phyloP scores from a whole-genome alignment of 2,888 invertebrate genomes.

The Mimachlamys varia region DNA sequence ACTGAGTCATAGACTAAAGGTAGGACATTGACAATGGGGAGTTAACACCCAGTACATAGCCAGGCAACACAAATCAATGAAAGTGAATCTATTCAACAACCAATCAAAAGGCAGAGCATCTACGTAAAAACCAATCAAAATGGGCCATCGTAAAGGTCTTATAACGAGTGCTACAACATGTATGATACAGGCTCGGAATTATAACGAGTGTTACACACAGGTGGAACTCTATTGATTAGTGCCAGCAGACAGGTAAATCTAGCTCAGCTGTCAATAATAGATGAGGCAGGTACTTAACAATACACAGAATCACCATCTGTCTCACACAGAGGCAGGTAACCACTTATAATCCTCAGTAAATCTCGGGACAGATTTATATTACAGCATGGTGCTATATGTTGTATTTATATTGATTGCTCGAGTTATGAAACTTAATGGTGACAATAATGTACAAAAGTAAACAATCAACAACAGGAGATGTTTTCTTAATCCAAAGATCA shows the following conservation, averaged over 20 bases:
- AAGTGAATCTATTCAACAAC: not conserved
- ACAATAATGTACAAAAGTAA: too few relatives aligned
- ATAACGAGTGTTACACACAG: not conserved
- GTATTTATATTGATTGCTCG: too few relatives aligned
- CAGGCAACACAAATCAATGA: not conserved
- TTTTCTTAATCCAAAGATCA: too few relatives aligned
- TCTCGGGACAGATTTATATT: not conserved
- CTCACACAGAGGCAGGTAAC: not conserved
- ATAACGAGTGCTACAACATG: not conserved
- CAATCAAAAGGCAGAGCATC: not conserved
- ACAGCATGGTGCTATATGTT: too few relatives aligned
- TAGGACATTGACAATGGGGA: too few relatives aligned
- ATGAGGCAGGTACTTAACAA: not conserved
- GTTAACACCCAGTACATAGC: too few relatives aligned
- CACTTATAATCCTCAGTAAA: not conserved
- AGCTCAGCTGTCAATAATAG: not conserved
- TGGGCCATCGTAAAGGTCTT: not conserved
- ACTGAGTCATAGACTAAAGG: too few relatives aligned
- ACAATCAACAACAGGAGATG: too few relatives aligned
- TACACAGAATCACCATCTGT: not conserved
- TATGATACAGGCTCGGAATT: not conserved
- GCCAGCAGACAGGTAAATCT: not conserved
- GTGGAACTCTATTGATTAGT: conserved; percentile 5
- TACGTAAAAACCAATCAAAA: not conserved
- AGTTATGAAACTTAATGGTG: too few relatives aligned